Base-by-base conservation (phyloP, 2,113 vertebrate species). In the Paedocypris sp. region DNA sequence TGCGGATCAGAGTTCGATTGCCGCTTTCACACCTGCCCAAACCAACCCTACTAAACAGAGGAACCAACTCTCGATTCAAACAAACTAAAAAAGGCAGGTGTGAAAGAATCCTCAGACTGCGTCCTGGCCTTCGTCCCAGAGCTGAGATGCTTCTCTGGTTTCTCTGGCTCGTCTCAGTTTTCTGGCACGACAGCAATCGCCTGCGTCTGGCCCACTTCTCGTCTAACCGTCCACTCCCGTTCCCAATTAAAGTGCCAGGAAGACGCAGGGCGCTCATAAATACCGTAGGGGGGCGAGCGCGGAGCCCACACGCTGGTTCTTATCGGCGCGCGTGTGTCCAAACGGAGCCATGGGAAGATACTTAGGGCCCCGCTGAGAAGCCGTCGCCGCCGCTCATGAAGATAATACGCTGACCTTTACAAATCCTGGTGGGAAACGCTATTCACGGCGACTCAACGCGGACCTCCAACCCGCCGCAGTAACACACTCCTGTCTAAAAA, bases 381-480 rank as follows among this genome's bases (percentile, higher is more conserved):
- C 33, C 61, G 70, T 77, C 75, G 73, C 61, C 58, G 57, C 66
- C 67, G 51, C 70, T 73, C 63, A 70, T 77, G 71, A 79, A 80
- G 79, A 80, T 75, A 60, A 74, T 77, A 78, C 73, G 76, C 73
- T 70, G 73, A 69, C 57, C 66, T 73, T 73, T 62, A 66, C 69
- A 10, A 32, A 52, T 60, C 70, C 43, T 66, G 33, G 63, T 73
- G 71, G 69, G 74, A 73, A 67, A 70, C 56, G 68, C 57, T 80
- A 74, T 81, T 81, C 79, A 80, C 79, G 80, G 79, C 77, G 68
- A 72, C 77, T 68, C 72, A 80, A 76, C 80, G 77, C 78, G 68
- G 61, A 9, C 72, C 67, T 70, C 68, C 62, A 29, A n/a, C n/a
- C 23, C 48, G 32, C 73, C 73, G 70, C 51, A 36, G 45, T 50